Conservation (phyloP, 1,140 invertebrate species). For the Drosophila teissieri region DNA sequence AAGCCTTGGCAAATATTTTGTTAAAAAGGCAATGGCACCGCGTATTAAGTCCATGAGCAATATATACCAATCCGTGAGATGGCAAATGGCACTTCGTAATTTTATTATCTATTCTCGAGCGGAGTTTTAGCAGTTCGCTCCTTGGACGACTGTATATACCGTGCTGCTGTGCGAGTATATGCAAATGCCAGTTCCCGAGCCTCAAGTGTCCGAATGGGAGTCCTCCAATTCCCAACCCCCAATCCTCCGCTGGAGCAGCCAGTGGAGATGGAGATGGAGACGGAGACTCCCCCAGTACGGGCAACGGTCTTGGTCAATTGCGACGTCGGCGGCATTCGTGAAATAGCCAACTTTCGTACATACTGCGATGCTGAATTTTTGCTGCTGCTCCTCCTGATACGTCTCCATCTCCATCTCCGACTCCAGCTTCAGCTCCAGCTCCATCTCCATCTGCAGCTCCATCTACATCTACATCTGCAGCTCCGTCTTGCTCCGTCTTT, state of each 20-base stretch:
- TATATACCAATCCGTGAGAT: constrained; percentile 4
- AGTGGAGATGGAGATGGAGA: neutral
- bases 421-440: constrained; percentile 17
- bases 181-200: constrained; percentile 64
- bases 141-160: constrained; percentile 40
- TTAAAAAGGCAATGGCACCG: neutral
- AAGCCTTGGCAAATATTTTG: neutral
- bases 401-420: constrained; percentile 28
- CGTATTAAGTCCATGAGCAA: constrained; percentile 1
- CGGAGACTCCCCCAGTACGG: constrained; percentile 32
- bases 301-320: constrained; percentile 70
- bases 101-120: constrained; percentile 53
- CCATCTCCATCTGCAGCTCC: constrained; percentile 17
- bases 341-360: constrained; percentile 77
- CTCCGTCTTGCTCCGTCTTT: constrained; percentile 30
- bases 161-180: constrained; percentile 53
- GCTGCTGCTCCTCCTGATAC: constrained; percentile 43
- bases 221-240: neutral
- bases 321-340: constrained; percentile 73
- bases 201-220: constrained; percentile 55
- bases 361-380: constrained; percentile 63
- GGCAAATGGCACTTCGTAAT: constrained; percentile 40
- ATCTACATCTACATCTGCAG: constrained; percentile 25
- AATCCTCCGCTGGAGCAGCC: neutral
- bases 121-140: constrained; percentile 24